Conservation (phyloP, 2,888 invertebrate species). For the Rhorus exstirpatorius region DNA sequence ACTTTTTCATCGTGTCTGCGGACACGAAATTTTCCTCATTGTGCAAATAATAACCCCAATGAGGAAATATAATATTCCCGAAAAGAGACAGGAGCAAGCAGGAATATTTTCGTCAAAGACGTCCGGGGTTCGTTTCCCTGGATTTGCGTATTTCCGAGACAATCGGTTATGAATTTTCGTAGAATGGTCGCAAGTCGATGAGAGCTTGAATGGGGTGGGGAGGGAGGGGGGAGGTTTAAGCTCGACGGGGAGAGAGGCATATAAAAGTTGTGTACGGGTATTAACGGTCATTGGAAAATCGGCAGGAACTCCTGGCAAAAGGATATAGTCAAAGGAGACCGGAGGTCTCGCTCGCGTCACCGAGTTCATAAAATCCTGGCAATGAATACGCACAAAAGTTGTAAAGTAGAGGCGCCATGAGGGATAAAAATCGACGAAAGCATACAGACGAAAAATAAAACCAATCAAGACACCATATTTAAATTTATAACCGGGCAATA, state of each 20-base stretch:
- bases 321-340: neutral
- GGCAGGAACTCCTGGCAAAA: conserved; percentile 1
- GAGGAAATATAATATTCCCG: conserved; percentile 42
- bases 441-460: conserved; percentile 21
- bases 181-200: conserved; percentile 30
- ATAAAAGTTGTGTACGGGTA: conserved; percentile 69
- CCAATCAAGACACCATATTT: conserved; percentile 23
- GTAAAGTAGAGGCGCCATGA: conserved; percentile 69
- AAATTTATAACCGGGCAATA: conserved; percentile 27
- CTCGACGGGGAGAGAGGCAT: conserved; percentile 55
- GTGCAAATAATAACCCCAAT: conserved; percentile 44
- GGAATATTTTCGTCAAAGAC: neutral
- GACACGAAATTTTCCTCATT: conserved; percentile 21
- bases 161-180: conserved; percentile 59
- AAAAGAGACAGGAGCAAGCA: conserved; percentile 24
- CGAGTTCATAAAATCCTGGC: conserved; percentile 19
- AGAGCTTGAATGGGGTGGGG: neutral
- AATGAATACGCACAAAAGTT: conserved; percentile 54
- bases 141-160: conserved; percentile 69
- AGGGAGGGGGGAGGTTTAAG: conserved; percentile 38
- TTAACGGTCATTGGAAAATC: conserved; percentile 57
- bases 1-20: conserved; percentile 27
- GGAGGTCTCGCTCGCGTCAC: conserved; percentile 33
- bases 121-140: conserved; percentile 29
- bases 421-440: conserved; percentile 55